Evolutionary conservation across 2,888 invertebrate genomes (phyloP), one percentile per base, ranked within the genome.

Genomic region (Apoda limacodes): DNA sequence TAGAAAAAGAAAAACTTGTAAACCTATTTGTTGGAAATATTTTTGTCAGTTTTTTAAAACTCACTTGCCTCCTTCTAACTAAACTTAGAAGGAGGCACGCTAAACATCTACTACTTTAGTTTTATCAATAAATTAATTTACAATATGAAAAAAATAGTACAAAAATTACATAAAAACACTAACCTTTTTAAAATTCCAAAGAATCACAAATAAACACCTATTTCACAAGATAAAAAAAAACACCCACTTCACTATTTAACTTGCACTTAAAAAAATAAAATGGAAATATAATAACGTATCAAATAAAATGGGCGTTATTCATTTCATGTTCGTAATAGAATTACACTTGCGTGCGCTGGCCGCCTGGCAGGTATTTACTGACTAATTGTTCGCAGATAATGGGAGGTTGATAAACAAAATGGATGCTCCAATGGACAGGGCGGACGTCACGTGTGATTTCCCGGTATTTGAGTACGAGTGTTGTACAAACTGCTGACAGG

Each of bases 331-430:
- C 17, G 5, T 17, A 7, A 17, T 17, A 17, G 5, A 7, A 6
- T 17, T 17, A 17, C 17, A 7, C 17, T 17, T 7, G 17, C 7
- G 17, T 17, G 17, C 17, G 17, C 17, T 6, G 5, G 17, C 17
- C 5, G 5, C 17, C 17, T 5, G 5, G 17, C 54, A 55, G 55
- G 59, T 60, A 55, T 45, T 36, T 30, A 39, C 22, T 55, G 58
- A 67, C 65, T 70, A 70, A 70, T 69, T 68, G 60, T 55, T 51
- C 45, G 48, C 50, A 50, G 46, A 58, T 46, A 67, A 67, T 68
- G 67, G 69, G 67, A 54, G 46, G 43, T 35, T 60, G 67, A 66
- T 68, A 69, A 68, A 64, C 53, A 53, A 56, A 52, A 52, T 37
- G 35, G 41, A 39, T 42, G 45, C 44, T 46, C 46, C 50, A 55